phyloP scores from a whole-genome alignment of 2,797 vertebrate species.

The Falco biarmicus region DNA sequence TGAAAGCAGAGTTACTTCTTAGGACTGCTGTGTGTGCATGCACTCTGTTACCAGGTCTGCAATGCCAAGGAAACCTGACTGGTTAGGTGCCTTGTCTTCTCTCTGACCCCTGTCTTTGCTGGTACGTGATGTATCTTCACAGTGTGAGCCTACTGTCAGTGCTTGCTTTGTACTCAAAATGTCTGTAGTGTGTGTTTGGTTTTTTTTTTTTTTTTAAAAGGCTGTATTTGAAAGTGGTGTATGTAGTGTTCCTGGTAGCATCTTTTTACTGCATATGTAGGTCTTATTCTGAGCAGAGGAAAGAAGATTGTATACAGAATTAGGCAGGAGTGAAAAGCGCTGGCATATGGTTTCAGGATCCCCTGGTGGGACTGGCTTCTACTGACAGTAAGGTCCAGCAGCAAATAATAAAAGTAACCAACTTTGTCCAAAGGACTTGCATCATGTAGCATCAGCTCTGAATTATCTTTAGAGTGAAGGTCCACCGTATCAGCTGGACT shows the following conservation, averaged over 20 bases:
- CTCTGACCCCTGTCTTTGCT: background rate
- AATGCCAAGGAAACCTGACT: background rate
- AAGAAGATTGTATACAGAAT: background rate
- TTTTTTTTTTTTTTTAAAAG: background rate
- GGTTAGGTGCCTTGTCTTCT: background rate
- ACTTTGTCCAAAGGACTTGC: background rate
- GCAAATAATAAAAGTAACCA: background rate
- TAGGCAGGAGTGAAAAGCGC: background rate
- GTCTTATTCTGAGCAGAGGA: constrained; percentile 34
- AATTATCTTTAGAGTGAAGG: background rate
- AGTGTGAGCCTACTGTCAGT: background rate
- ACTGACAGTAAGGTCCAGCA: background rate
- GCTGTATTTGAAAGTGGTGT: background rate
- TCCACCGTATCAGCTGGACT: background rate
- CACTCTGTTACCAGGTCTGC: background rate
- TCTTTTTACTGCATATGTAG: constrained; percentile 31
- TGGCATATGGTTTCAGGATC: constrained; percentile 34
- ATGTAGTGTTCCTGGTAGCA: constrained; percentile 7
- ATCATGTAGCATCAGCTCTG: background rate
- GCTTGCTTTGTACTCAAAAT: background rate
- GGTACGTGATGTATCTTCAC: rapidly evolving
- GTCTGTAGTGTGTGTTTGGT: background rate
- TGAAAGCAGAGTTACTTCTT: background rate
- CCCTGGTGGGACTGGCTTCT: background rate
- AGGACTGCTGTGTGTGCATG: rapidly evolving